Percentiles rank a stretch among this genome's conserved stretches.
Evolutionary conservation across 2,797 vertebrate genomes (phyloP).

Genomic region (Brachyalestes nurse): DNA sequence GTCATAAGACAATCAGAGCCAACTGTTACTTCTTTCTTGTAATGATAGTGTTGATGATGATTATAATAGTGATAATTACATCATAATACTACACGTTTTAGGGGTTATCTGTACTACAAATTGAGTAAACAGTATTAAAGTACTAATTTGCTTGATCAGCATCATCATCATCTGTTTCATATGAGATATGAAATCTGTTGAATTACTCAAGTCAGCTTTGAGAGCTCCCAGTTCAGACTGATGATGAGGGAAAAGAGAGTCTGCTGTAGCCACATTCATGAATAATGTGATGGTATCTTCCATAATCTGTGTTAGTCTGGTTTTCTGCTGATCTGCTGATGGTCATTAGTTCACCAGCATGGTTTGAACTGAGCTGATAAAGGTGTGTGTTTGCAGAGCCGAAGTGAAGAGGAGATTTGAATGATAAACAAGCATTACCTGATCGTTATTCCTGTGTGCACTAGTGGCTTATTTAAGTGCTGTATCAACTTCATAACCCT

Average conservation of each 20-base stretch:
- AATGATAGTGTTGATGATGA: too few relatives aligned
- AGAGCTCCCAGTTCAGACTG: too few relatives aligned
- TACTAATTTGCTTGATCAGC: too few relatives aligned
- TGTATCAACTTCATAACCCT: background rate
- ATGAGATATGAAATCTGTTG: too few relatives aligned
- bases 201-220: too few relatives aligned
- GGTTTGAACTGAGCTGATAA: background rate
- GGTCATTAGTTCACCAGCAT: background rate
- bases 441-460: background rate
- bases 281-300: background rate
- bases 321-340: background rate
- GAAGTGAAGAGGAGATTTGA: background rate
- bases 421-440: background rate
- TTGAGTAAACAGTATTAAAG: too few relatives aligned
- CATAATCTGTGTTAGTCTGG: background rate
- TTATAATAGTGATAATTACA: too few relatives aligned
- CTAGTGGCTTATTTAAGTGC: background rate
- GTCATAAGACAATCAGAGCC: too few relatives aligned
- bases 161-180: too few relatives aligned
- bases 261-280: background rate
- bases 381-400: background rate
- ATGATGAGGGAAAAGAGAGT: background rate
- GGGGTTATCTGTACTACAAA: too few relatives aligned
- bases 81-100: too few relatives aligned
- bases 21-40: too few relatives aligned